A percentile compares a stretch with the other conserved stretches of the same genome.
These are phyloP conservation scores for Epinephelus moara DNA, from an alignment of 2,113 vertebrate genomes.

Conservation along the genomic window DNA sequence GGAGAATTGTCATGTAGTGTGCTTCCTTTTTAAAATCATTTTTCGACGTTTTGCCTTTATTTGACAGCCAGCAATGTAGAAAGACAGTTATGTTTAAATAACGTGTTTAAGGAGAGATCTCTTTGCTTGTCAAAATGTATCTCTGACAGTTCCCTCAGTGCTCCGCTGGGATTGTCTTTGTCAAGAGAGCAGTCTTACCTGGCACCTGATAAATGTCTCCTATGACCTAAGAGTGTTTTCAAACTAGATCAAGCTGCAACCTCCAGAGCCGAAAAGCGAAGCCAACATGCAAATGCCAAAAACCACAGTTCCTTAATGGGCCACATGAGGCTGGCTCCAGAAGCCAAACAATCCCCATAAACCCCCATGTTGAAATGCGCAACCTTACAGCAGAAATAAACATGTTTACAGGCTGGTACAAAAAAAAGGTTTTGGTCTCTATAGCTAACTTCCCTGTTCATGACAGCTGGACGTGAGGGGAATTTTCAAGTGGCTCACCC, in stretches of 20 bases:
- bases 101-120: not conserved
- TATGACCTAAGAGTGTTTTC: not conserved
- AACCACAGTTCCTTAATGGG: too few species aligned
- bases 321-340: too few species aligned
- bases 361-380: too few species aligned
- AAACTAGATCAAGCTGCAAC: not conserved
- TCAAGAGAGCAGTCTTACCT: not conserved
- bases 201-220: not conserved
- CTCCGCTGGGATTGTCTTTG: not conserved
- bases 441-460: too few species aligned
- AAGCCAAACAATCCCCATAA: too few species aligned
- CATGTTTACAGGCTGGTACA: too few species aligned
- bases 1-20: not conserved
- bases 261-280: too few species aligned
- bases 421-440: too few species aligned
- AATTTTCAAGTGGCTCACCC: too few species aligned
- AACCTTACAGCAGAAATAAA: too few species aligned
- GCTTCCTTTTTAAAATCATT: not conserved
- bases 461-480: too few species aligned
- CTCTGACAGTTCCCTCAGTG: not conserved
- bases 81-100: not conserved
- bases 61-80: not conserved
- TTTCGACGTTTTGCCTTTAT: not conserved
- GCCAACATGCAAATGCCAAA: too few species aligned
- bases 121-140: not conserved